A percentile compares a stretch with the other conserved stretches of the same genome.
phyloP scores from a whole-genome alignment of 2,113 vertebrate species.

The Megalops atlanticus region DNA sequence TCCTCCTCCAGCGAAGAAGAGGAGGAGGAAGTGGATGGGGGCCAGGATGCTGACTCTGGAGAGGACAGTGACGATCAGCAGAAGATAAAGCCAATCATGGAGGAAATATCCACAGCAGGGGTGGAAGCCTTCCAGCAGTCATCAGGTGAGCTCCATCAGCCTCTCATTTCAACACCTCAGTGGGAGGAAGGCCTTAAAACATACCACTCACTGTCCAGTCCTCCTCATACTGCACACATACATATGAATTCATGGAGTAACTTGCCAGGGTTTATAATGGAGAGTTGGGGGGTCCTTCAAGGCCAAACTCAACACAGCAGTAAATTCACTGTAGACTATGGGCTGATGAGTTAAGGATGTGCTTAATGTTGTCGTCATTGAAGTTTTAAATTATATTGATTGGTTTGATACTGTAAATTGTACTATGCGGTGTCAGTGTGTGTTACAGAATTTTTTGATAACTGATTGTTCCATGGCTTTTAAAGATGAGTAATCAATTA shows the following conservation, averaged over 20 bases:
- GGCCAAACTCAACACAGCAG: background rate
- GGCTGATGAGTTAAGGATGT: too few species aligned
- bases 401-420: too few species aligned
- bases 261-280: background rate
- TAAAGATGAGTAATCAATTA: background rate
- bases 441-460: background rate
- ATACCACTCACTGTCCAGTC: too few species aligned
- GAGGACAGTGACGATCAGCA: conserved; percentile 87
- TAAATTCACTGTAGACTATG: background rate
- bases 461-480: background rate
- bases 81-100: conserved; percentile 89
- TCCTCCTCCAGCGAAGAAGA: conserved; percentile 64
- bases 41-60: conserved; percentile 66
- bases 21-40: conserved; percentile 51
- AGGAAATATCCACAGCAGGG: conserved; percentile 72
- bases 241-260: background rate
- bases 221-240: too few species aligned
- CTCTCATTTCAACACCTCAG: background rate
- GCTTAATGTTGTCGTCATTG: too few species aligned
- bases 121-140: conserved; percentile 85
- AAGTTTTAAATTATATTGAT: too few species aligned
- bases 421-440: background rate
- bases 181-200: background rate
- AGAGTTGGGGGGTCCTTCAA: background rate
- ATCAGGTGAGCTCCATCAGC: conserved; percentile 77